phyloP scores from a whole-genome alignment of 2,113 vertebrate genomes.

The Hippopotamus amphibius region DNA sequence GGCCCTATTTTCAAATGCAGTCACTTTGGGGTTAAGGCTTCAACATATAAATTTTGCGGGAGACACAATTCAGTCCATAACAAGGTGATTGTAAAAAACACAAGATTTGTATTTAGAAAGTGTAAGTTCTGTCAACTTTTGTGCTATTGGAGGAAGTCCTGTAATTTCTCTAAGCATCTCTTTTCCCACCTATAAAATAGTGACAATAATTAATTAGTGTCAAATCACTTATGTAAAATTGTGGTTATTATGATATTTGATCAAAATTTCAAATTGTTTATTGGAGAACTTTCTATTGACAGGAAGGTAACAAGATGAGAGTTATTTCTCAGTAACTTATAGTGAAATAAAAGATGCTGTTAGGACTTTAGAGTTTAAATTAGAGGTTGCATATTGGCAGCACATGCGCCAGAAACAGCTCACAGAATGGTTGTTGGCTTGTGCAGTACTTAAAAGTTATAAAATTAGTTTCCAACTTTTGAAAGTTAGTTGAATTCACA shows the following conservation, averaged over 20 bases:
- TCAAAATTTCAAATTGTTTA: constrained; percentile 34
- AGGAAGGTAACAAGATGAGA: not conserved
- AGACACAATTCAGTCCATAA: not conserved
- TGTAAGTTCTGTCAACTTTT: constrained; percentile 20
- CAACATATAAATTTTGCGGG: not conserved
- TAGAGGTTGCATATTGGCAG: not conserved
- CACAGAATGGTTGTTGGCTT: constrained; percentile 16
- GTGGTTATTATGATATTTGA: not conserved
- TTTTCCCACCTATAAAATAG: constrained; percentile 35
- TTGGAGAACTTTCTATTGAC: not conserved
- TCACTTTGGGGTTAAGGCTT: not conserved
- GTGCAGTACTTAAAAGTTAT: not conserved
- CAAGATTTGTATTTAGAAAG: constrained; percentile 23
- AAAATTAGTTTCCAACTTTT: not conserved
- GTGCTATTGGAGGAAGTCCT: not conserved
- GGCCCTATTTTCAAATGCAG: not conserved
- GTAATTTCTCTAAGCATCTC: not conserved
- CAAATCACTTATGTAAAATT: constrained; percentile 50
- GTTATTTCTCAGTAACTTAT: constrained; percentile 20
- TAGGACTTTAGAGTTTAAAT: not conserved
- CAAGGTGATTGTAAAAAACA: not conserved
- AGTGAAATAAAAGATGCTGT: not conserved
- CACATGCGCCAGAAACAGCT: not conserved
- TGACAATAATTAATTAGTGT: constrained; percentile 34
- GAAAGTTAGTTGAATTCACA: constrained; percentile 21